Conservation (phyloP, 2,888 invertebrate genomes). For the Arctia plantaginis region DNA sequence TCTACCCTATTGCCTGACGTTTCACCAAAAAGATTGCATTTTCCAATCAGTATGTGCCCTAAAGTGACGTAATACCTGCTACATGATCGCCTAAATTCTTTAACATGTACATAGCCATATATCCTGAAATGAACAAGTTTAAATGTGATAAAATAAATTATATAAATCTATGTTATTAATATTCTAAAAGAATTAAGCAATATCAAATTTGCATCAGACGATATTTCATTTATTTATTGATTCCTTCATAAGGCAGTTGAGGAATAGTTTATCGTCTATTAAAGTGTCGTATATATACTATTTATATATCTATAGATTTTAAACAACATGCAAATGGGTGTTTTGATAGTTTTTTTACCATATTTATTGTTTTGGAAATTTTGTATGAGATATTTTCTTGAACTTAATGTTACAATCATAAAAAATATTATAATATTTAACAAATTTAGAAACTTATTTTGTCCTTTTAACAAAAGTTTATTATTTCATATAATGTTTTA, state of each 20-base stretch:
- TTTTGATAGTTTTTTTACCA: neutral
- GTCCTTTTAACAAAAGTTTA: neutral
- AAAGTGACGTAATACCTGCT: too few species aligned
- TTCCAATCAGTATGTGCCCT: too few species aligned
- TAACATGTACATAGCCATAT: too few species aligned
- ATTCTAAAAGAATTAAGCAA: too few species aligned
- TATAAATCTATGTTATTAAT: too few species aligned
- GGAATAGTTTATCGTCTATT: slow-evolving; percentile 2
- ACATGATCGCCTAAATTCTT: too few species aligned
- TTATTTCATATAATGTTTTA: neutral
- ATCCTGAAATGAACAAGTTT: too few species aligned
- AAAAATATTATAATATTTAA: too few species aligned
- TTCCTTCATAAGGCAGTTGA: neutral
- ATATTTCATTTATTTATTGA: slow-evolving; percentile 10
- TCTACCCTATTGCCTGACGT: too few species aligned
- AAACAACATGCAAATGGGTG: neutral
- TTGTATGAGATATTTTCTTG: neutral
- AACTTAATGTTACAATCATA: neutral
- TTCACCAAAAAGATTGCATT: too few species aligned
- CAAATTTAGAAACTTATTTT: too few species aligned
- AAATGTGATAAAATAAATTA: too few species aligned
- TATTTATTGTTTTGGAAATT: neutral
- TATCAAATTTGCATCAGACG: neutral
- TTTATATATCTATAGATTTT: neutral
- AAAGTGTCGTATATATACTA: neutral